Conservation (phyloP, 1,140 invertebrate genomes). For the Aricia agestis region DNA sequence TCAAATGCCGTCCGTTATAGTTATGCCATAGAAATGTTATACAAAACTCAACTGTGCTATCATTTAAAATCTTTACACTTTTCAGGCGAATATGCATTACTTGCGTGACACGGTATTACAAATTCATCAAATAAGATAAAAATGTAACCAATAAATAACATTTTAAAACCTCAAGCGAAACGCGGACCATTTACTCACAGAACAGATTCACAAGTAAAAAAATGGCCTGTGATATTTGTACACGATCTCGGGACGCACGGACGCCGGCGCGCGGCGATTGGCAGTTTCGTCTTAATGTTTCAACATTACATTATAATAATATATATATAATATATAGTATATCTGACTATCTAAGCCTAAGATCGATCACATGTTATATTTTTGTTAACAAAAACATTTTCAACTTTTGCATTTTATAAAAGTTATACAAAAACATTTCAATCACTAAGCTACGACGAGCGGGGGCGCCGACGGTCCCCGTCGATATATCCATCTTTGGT, state of each 20-base stretch:
- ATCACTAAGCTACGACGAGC: slow-evolving; percentile 64
- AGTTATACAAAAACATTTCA: slow-evolving; percentile 66
- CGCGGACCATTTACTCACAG: slow-evolving; percentile 1
- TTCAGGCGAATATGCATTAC: slow-evolving; percentile 42
- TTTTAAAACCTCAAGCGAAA: slow-evolving; percentile 24
- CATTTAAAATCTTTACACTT: slow-evolving; percentile 55
- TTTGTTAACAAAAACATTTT: slow-evolving; percentile 56
- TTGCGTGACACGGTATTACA: slow-evolving; percentile 31
- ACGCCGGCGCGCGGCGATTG: slow-evolving; percentile 32
- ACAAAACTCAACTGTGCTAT: slow-evolving; percentile 67
- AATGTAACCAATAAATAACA: slow-evolving; percentile 29
- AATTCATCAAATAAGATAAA: slow-evolving; percentile 28
- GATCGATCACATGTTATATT: slow-evolving; percentile 64
- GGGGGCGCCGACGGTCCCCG: slow-evolving; percentile 48
- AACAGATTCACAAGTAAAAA: slow-evolving; percentile 21
- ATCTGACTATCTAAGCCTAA: slow-evolving; percentile 62
- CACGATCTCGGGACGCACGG: slow-evolving; percentile 30
- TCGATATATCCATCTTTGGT: slow-evolving; percentile 71
- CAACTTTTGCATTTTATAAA: slow-evolving; percentile 66
- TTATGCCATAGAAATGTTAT: slow-evolving; percentile 70
- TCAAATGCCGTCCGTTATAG: slow-evolving; percentile 68
- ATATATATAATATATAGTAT: no score
- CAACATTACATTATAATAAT: slow-evolving; percentile 28
- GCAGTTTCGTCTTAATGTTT: slow-evolving; percentile 43
- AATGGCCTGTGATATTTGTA: slow-evolving; percentile 37